Conservation (phyloP, 2,797 vertebrate species). For the Allobates femoralis region DNA sequence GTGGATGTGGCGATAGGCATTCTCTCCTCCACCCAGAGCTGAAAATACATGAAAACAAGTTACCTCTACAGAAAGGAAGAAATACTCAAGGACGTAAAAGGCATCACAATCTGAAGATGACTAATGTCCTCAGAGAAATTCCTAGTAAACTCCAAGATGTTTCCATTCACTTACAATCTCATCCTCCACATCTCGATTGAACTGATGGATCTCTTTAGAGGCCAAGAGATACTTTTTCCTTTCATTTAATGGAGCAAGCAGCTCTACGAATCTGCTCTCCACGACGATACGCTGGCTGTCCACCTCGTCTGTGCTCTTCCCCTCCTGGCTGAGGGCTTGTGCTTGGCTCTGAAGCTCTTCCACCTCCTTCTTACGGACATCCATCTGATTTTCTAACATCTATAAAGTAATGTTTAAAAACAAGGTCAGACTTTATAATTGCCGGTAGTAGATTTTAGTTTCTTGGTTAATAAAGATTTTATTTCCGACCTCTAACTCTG, state of each 20-base stretch:
- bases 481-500: too few species aligned
- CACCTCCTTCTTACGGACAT: slow-evolving; percentile 92
- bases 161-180: slow-evolving; percentile 86
- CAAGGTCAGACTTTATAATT: neutral
- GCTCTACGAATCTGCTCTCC: slow-evolving; percentile 84
- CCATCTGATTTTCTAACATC: slow-evolving; percentile 96
- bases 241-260: slow-evolving; percentile 84
- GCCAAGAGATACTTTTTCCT: slow-evolving; percentile 88
- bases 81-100: neutral
- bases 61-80: neutral
- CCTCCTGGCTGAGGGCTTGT: slow-evolving; percentile 88
- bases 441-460: neutral
- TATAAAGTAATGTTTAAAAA: slow-evolving; percentile 65
- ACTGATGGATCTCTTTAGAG: slow-evolving; percentile 94
- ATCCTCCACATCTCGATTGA: slow-evolving; percentile 93
- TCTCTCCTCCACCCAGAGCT: slow-evolving; percentile 97
- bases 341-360: slow-evolving; percentile 89
- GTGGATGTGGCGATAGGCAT: slow-evolving; percentile 94
- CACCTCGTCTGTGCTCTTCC: slow-evolving; percentile 90
- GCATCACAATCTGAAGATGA: neutral
- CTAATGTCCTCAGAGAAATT: neutral
- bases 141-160: neutral
- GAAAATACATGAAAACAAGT: slow-evolving; percentile 53
- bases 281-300: slow-evolving; percentile 86
- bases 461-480: neutral